phyloP scores from a whole-genome alignment of 2,888 invertebrate species.

The Hypena proboscidalis region DNA sequence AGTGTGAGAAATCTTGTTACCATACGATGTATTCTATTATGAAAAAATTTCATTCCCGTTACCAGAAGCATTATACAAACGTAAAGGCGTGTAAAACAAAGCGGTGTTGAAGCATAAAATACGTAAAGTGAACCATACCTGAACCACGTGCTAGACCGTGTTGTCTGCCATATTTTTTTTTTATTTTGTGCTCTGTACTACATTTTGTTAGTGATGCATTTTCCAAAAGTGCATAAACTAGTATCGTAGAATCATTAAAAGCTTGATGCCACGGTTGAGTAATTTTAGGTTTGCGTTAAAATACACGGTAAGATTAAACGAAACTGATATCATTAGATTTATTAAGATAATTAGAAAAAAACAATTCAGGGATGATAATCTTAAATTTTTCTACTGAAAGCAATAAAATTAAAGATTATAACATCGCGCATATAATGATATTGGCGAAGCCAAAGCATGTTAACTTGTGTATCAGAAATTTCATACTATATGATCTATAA shows the following conservation, averaged over 20 bases:
- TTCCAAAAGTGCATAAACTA: conserved; percentile 37
- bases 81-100: conserved; percentile 47
- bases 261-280: too few species aligned
- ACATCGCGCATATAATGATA: too few species aligned
- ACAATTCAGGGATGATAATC: conserved; percentile 30
- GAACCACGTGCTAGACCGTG: conserved; percentile 55
- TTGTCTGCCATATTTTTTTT: conserved; percentile 45
- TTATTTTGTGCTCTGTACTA: conserved; percentile 39
- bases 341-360: neutral
- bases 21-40: conserved; percentile 8
- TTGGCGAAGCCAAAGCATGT: neutral
- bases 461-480: neutral
- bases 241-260: conserved; percentile 26
- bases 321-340: conserved; percentile 39
- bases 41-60: conserved; percentile 30
- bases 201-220: conserved; percentile 56
- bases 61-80: conserved; percentile 48
- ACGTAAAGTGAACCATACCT: conserved; percentile 69
- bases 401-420: too few species aligned
- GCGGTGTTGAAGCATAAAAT: conserved; percentile 56
- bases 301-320: conserved; percentile 15
- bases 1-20: conserved; percentile 33
- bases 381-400: neutral
- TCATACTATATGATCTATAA: neutral
- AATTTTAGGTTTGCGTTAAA: too few species aligned